Evolutionary conservation across 1,140 invertebrate species (phyloP), one percentile per base, ranked within the genome.

Genomic region (Orius insidiosus): DNA sequence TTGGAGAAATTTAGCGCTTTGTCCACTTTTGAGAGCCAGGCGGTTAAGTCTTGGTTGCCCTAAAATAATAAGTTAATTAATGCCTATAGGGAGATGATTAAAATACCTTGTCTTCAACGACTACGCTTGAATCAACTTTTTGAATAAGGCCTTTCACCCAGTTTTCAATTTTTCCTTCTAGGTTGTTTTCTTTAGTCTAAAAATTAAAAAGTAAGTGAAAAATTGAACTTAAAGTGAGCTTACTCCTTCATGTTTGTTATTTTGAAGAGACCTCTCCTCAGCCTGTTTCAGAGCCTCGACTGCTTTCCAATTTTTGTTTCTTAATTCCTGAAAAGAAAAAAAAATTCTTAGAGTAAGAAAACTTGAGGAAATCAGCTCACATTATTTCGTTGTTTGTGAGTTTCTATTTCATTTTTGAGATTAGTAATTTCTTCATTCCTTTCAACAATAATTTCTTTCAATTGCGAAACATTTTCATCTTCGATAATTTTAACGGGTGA

Each of bases 281-380:
- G 78, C 74, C 52, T 69, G 72, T 65, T 79, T 74, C 68, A 84
- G 74, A 63, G 80, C 80, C 68, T 84, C 80, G 77, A 84, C 79
- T 65, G 80, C 75, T 74, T 83, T 84, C 79, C 79, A 85, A 68
- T 85, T 85, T 71, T 80, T 83, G 69, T 69, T 72, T 67, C 80
- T 73, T 63, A 85, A 74, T 59, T 84, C 82, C 80, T 83, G n/a
- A n/a, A n/a, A n/a, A n/a, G n/a, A n/a, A n/a, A 65, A 55, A 63
- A 24, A 4, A 24, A 4, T 3, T 57, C 55, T 51, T 59, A 49
- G 42, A 30, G n/a, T n/a, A 53, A 24, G 24, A 24, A 24, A 24
- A 4, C 3, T 24, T 24, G 24, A 24, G 7, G 7, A 4, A 24
- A 24, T 24, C 24, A 24, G 71, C 78, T 75, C 57, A 84, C 80